Evolutionary conservation across 2,797 vertebrate genomes (phyloP).

Genomic region (Chrosomus eos): DNA sequence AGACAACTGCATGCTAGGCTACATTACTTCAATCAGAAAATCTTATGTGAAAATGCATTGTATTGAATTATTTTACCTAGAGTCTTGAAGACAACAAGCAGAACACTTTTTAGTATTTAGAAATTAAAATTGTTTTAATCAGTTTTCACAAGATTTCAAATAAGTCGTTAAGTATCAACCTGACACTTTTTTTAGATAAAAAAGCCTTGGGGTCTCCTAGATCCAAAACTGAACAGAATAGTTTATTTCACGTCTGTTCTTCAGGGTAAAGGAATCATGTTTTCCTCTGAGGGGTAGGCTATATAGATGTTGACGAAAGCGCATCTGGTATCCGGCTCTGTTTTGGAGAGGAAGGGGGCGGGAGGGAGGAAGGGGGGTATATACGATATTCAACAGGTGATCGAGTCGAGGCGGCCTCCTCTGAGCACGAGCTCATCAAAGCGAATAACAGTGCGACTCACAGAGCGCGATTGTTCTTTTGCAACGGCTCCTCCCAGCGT

Average conservation of each 20-base stretch:
- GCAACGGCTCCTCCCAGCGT: conserved; percentile 58
- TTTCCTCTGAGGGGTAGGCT: background rate
- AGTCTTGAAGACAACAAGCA: background rate
- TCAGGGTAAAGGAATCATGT: background rate
- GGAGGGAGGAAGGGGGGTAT: background rate
- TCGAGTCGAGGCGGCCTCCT: conserved; percentile 6
- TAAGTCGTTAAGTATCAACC: background rate
- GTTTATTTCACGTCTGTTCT: background rate
- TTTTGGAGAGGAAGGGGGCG: conserved; percentile 1
- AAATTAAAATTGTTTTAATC: background rate
- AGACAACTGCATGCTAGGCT: background rate
- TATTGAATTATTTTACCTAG: background rate
- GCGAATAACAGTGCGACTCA: conserved; percentile 20
- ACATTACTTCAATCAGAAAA: background rate
- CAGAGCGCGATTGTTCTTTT: conserved; percentile 33
- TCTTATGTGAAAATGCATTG: background rate
- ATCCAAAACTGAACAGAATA: background rate
- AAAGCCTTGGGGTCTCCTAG: background rate
- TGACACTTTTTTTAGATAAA: background rate
- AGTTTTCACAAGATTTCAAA: background rate
- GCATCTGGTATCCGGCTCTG: conserved; percentile 43
- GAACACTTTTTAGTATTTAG: background rate
- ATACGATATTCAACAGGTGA: conserved; percentile 56
- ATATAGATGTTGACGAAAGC: background rate
- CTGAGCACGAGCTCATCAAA: conserved; percentile 19